Conservation (phyloP, 2,888 invertebrate genomes). For the Pachliopta kotzebuea region DNA sequence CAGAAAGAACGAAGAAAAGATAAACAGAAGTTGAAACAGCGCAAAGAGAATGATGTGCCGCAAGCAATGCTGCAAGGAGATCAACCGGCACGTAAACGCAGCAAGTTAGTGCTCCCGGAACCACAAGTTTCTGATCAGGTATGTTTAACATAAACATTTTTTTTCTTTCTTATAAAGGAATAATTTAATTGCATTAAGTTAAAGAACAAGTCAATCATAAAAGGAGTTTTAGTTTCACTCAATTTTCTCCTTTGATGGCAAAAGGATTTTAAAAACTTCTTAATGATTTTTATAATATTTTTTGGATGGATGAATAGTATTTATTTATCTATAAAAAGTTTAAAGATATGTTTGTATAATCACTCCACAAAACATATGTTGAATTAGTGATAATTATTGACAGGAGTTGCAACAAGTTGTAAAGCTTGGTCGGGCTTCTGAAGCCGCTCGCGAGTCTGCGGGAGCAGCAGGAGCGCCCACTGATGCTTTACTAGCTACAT, state of each 20-base stretch:
- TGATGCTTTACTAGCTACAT: slow-evolving; percentile 94
- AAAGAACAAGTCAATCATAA: too few species aligned
- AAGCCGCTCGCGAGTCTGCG: slow-evolving; percentile 93
- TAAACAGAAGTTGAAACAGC: slow-evolving; percentile 95
- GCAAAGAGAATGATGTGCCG: slow-evolving; percentile 97
- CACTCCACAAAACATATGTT: too few species aligned
- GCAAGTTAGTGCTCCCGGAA: slow-evolving; percentile 96
- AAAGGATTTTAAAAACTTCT: too few species aligned
- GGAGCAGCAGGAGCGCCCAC: slow-evolving; percentile 86
- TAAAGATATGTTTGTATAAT: too few species aligned
- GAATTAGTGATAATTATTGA: background rate
- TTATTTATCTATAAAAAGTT: too few species aligned
- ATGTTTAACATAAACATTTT: background rate
- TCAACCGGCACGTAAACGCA: slow-evolving; percentile 94
- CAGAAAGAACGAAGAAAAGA: slow-evolving; percentile 95
- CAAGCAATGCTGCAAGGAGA: slow-evolving; percentile 92
- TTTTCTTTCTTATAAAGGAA: background rate
- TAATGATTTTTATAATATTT: too few species aligned
- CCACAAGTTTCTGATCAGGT: slow-evolving; percentile 97
- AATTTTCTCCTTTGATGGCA: too few species aligned
- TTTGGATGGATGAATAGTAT: too few species aligned
- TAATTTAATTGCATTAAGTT: too few species aligned
- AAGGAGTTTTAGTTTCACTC: too few species aligned
- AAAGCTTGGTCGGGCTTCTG: slow-evolving; percentile 94
- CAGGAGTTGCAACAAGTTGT: slow-evolving; percentile 94